Base-by-base conservation (phyloP, 2,888 invertebrate species). In the Empis stercorea region DNA sequence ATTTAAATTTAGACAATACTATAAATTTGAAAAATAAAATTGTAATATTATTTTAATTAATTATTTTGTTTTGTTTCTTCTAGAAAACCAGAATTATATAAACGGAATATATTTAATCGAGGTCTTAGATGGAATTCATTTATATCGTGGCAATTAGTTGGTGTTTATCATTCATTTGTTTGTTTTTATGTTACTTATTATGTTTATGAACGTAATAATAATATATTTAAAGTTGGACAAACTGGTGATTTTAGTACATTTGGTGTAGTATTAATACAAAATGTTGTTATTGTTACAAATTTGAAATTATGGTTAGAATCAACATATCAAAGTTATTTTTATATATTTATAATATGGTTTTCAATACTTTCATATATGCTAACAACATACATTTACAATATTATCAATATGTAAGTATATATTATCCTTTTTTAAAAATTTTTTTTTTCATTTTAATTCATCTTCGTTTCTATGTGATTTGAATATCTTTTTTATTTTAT, bases 61-160 rank as follows among this genome's bases (percentile, higher is more conserved):
- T 36, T 17, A n/a, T n/a, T 27, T 37, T 27, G 23, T 16, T 39
- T 47, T 43, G 34, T 40, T n/a, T n/a, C 7, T 44, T 61, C 68
- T 57, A 74, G 76, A n/a, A 74, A 78, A 51, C 87, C 88, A 1
- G 71, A 74, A 11, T 64, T 86, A 2, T 89, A 89, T 62, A 74
- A 73, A 58, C 74, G 74, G 45, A 77, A 80, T 49, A 70, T 62
- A 3, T 71, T 70, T 49, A 87, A 87, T 69, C 72, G 73, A 47
- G 71, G 79, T 37, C 72, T 88, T 62, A 75, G 79, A 1, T 74
- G 75, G 71, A 57, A 59, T 1, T 71, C 76, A 51, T 87, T 87
- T 63, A 44, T 73, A 0, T 66, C 70, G 44, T 86, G 86, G 85
- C 70, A 73, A 15, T 2, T 70, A 11, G 61, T 73, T 52, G 81